Evolutionary conservation across 2,888 invertebrate species (phyloP), one percentile per base, ranked within the genome.

Genomic region (Linyphia triangularis): DNA sequence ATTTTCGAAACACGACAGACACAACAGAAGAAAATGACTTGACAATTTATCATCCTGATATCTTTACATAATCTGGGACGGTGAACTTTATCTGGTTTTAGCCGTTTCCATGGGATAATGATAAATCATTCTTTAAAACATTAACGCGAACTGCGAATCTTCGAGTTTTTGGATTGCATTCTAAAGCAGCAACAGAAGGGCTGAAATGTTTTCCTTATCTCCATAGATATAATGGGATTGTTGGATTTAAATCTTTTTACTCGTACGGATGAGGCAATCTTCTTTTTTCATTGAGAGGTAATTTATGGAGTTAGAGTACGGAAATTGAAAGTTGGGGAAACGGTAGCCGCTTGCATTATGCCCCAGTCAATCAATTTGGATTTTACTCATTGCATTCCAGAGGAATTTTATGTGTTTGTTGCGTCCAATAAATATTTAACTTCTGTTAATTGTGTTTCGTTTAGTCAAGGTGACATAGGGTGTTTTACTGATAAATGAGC

Each of bases 171-270:
- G 77, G 85, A 33, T 70, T 22, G 63, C 37, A 37, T 51, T 86
- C 73, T 33, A 13, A 16, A 19, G 30, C 79, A 72, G 79, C 85
- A 79, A 81, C 79, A 79, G 72, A 67, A 57, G 26, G 37, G 69
- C 51, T 69, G 6, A 13, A 81, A 86, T 73, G 72, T 70, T 57
- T 67, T 22, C 28, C 51, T 79, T 85, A 85, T 85, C 85, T 79
- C 24, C 72, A 85, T 30, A 72, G 85, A 72, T 78, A 85, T 85
- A 85, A 85, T 85, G 77, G 69, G 79, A 72, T 85, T 78, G 85
- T 85, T 78, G 79, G 70, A 85, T 85, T 78, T 72, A 79, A 79
- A 84, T 84, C 75, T 84, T 72, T 85, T 85, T 78, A 63, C 37
- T 16, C 33, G 30, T 7, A 24, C 9, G 57, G 59, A 51, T 19